A percentile compares a stretch with the other conserved stretches of the same genome.
phyloP scores from a whole-genome alignment of 1,140 invertebrate species.

The Steinernema khuongi region DNA sequence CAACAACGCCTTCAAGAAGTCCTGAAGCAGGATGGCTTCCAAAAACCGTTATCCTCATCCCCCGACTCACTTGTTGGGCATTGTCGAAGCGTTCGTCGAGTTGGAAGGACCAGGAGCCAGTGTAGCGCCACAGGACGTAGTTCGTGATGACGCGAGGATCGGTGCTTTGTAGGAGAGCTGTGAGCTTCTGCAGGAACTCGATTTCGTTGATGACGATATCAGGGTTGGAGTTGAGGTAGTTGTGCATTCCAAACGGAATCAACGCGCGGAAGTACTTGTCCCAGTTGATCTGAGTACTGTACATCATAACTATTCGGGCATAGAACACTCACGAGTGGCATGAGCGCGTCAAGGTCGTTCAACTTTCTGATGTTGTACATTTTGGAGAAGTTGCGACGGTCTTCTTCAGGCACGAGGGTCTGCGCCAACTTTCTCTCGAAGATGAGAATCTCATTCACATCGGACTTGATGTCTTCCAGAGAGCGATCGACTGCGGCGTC shows the following conservation, averaged over 20 bases:
- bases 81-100: slow-evolving; percentile 36
- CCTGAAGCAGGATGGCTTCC: slow-evolving; percentile 25
- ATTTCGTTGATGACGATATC: slow-evolving; percentile 32
- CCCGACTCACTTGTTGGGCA: slow-evolving; percentile 28
- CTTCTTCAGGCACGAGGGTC: slow-evolving; percentile 23
- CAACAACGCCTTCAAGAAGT: slow-evolving; percentile 31
- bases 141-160: slow-evolving; percentile 36
- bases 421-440: slow-evolving; percentile 25
- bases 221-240: slow-evolving; percentile 36
- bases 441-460: slow-evolving; percentile 27
- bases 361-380: slow-evolving; percentile 26
- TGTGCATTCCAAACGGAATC: slow-evolving; percentile 34
- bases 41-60: too few species aligned
- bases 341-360: slow-evolving; percentile 6
- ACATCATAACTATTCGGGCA: neutral
- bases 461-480: slow-evolving; percentile 30
- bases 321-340: slow-evolving; percentile 17
- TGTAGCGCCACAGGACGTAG: slow-evolving; percentile 35
- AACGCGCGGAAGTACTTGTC: slow-evolving; percentile 29
- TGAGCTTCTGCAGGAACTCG: slow-evolving; percentile 28
- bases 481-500: slow-evolving; percentile 39
- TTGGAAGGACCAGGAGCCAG: slow-evolving; percentile 20
- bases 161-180: slow-evolving; percentile 27
- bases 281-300: slow-evolving; percentile 42
- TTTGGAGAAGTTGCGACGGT: slow-evolving; percentile 21